These are phyloP conservation scores for Dicyrtoma fusca DNA, from an alignment of 2,888 invertebrate species.

Conservation along the genomic window DNA sequence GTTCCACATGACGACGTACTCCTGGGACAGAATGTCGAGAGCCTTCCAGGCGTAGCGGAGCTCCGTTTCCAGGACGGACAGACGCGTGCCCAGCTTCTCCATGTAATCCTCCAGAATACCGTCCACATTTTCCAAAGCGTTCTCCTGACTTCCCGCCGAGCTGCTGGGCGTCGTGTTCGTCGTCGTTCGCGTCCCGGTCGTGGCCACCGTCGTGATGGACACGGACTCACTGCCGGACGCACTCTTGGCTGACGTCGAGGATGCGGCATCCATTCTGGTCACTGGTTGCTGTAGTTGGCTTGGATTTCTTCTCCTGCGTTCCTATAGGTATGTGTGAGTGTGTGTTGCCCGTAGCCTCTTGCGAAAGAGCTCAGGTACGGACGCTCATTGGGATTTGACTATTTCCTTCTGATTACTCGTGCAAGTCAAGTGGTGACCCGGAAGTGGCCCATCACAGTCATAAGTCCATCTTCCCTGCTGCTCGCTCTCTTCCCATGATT, in stretches of 20 bases:
- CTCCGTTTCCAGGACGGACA: slow-evolving; percentile 86
- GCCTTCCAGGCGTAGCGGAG: slow-evolving; percentile 91
- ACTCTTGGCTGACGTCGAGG: slow-evolving; percentile 6
- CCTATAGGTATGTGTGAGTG: too few species aligned
- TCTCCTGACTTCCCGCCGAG: slow-evolving; percentile 43
- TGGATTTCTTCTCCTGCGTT: too few species aligned
- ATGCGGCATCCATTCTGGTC: slow-evolving; percentile 9
- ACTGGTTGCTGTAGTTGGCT: background rate
- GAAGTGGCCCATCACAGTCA: slow-evolving; percentile 30
- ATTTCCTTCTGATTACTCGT: background rate
- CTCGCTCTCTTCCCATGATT: slow-evolving; percentile 23
- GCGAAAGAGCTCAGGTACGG: too few species aligned
- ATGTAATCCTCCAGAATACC: slow-evolving; percentile 79
- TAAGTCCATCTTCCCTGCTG: slow-evolving; percentile 4
- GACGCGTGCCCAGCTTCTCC: slow-evolving; percentile 79
- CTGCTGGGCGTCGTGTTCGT: slow-evolving; percentile 13
- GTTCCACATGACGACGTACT: slow-evolving; percentile 94
- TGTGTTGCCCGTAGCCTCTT: too few species aligned
- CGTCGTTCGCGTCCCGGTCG: slow-evolving; percentile 8
- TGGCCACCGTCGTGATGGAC: slow-evolving; percentile 20
- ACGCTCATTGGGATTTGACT: background rate
- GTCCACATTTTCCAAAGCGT: slow-evolving; percentile 55
- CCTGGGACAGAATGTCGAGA: slow-evolving; percentile 83
- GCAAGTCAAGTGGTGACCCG: slow-evolving; percentile 5
- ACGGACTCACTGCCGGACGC: slow-evolving; percentile 11